A percentile compares a stretch with the other conserved stretches of the same genome.
These are phyloP conservation scores for Arothron firmamentum DNA, from an alignment of 2,113 vertebrate species.

Conservation along the genomic window DNA sequence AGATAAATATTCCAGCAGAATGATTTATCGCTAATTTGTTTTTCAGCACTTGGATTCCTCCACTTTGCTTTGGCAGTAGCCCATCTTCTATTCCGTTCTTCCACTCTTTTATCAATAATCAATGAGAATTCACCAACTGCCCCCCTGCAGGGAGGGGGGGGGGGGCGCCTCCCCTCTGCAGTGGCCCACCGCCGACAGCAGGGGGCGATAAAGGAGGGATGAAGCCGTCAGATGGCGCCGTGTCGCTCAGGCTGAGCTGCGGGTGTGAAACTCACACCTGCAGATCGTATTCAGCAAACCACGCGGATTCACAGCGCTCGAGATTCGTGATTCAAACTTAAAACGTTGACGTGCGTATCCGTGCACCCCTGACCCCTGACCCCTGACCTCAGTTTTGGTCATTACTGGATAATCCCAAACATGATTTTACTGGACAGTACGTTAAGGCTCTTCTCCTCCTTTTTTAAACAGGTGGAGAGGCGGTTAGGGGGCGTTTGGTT, in stretches of 20 bases:
- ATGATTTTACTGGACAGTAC: constrained; percentile 53
- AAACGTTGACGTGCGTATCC: constrained; percentile 52
- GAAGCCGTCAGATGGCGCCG: constrained; percentile 11
- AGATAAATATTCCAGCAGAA: no score
- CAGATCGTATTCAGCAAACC: no score
- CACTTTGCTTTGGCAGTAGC: background rate
- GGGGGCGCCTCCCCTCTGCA: constrained; percentile 9
- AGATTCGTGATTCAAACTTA: constrained; percentile 57
- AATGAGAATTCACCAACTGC: constrained; percentile 1
- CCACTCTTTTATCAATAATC: constrained; percentile 29
- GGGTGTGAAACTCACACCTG: background rate
- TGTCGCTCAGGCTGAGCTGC: constrained; percentile 19
- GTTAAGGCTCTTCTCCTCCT: constrained; percentile 28
- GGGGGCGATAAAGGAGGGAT: constrained; percentile 10
- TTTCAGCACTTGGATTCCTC: background rate
- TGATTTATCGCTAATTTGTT: background rate
- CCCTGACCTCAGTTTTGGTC: no score
- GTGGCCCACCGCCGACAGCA: constrained; percentile 12
- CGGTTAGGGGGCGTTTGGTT: constrained; percentile 19
- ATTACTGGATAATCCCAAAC: constrained; percentile 61
- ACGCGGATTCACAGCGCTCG: background rate
- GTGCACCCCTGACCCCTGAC: constrained; percentile 31
- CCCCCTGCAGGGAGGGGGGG: background rate
- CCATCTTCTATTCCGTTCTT: background rate
- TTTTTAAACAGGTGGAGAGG: constrained; percentile 21